Evolutionary conservation across 2,797 vertebrate genomes (phyloP), one percentile per base, ranked within the genome.

Genomic region (Anas flavirostris): DNA sequence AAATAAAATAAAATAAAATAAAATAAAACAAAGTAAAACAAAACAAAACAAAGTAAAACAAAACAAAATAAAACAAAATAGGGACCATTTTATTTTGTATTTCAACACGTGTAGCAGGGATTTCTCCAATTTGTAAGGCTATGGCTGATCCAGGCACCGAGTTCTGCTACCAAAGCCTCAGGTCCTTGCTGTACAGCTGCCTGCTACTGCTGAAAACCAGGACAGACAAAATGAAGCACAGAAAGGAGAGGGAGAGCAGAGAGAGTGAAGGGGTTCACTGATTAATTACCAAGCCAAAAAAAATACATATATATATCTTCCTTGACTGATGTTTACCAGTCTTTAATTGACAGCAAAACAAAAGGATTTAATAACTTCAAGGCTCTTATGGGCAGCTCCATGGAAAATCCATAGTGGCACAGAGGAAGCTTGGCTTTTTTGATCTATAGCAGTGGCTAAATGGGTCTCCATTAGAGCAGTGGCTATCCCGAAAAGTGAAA

Each of bases 291-390:
- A 93, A 92, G 55, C 83, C 55, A 89, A 94, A 74, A 84, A 72
- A 95, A 94, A 19, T 92, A 92, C 7, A 48, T 25, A 48, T 7
- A 48, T 48, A 25, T 48, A 88, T 56, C 93, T 94, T 88, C 87
- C 50, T 55, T 96, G 95, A 96, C 91, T 97, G 96, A 97, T 97
- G 94, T 95, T 97, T 97, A 91, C 86, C 92, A 86, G 25, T 91
- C 84, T 73, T 90, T 88, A 22, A 97, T 91, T 96, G 95, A 96
- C 97, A 97, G 94, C 95, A 94, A 96, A 97, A 97, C 93, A 96
- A 98, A 96, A 88, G 62, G 88, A 69, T 97, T 95, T 96, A 94
- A 96, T 94, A 95, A 97, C 93, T 88, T 88, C 72, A 74, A 95
- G 82, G 78, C 46, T 92, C 69, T 96, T 95, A 92, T 55, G 55